Conservation (phyloP, 1,140 invertebrate species). For the Ceratina japonica region DNA sequence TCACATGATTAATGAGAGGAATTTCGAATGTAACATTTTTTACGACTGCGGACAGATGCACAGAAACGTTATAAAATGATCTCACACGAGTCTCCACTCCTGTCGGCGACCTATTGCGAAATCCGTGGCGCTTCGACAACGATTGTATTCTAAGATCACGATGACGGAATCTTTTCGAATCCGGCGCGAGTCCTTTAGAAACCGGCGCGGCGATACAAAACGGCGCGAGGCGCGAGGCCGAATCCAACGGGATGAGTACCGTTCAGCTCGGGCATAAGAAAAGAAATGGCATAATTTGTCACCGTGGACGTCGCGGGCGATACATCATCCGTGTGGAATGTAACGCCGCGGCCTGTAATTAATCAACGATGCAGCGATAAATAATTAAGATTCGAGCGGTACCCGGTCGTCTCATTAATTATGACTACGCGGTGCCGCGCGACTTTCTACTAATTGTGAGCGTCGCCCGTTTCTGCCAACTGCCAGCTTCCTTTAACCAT, state of each 20-base stretch:
- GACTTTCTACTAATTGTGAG: constrained; percentile 59
- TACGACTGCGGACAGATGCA: background rate
- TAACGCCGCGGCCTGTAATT: constrained; percentile 52
- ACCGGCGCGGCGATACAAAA: background rate
- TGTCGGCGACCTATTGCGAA: background rate
- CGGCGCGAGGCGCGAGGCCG: background rate
- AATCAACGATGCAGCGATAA: constrained; percentile 64
- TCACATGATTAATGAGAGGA: background rate
- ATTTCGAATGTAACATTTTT: background rate
- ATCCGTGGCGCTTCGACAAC: background rate
- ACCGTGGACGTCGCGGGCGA: constrained; percentile 54
- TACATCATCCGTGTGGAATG: constrained; percentile 50
- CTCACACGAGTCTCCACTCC: background rate
- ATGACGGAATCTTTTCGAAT: constrained; percentile 23
- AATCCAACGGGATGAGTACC: background rate
- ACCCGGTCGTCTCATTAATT: constrained; percentile 61
- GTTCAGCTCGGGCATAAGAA: constrained; percentile 13
- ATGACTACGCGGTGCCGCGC: constrained; percentile 44
- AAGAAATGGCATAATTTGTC: constrained; percentile 60
- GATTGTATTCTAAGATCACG: background rate
- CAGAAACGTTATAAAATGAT: background rate
- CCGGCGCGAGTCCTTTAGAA: constrained; percentile 21
- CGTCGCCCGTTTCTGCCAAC: constrained; percentile 36
- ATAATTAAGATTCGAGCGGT: constrained; percentile 64
- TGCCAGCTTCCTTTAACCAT: constrained; percentile 17